phyloP scores from a whole-genome alignment of 2,113 vertebrate species.

The Cygnus buccinator region DNA sequence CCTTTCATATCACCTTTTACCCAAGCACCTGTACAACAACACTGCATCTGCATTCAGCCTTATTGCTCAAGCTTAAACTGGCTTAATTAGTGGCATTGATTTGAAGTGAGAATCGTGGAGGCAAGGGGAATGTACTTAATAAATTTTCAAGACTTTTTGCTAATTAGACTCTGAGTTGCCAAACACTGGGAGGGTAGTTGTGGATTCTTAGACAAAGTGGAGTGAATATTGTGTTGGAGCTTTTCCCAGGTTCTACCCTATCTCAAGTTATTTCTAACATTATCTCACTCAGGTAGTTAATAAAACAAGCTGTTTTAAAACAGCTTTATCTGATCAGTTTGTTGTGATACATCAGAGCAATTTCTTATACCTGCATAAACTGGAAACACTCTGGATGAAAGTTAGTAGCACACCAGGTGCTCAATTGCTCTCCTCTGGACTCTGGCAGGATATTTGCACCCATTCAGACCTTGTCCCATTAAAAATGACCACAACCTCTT shows the following conservation, averaged over 20 bases:
- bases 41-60: not conserved
- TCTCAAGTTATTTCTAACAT: not conserved
- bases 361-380: not conserved
- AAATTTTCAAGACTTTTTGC: not conserved
- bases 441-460: not conserved
- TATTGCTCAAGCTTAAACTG: not conserved
- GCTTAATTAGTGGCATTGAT: not conserved
- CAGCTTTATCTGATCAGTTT: not conserved
- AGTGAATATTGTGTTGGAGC: not conserved
- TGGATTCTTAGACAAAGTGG: not conserved
- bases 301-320: not conserved
- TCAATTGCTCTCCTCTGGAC: not conserved
- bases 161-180: not conserved
- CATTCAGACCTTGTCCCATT: not conserved
- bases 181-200: not conserved
- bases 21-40: not conserved
- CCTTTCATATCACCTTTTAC: not conserved
- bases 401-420: rapidly evolving
- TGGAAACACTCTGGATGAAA: not conserved
- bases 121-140: rapidly evolving
- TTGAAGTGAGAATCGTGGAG: not conserved
- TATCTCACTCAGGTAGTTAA: not conserved
- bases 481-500: not conserved
- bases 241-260: not conserved
- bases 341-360: not conserved